phyloP scores from a whole-genome alignment of 2,797 vertebrate species.

The Thalassophryne amazonica region DNA sequence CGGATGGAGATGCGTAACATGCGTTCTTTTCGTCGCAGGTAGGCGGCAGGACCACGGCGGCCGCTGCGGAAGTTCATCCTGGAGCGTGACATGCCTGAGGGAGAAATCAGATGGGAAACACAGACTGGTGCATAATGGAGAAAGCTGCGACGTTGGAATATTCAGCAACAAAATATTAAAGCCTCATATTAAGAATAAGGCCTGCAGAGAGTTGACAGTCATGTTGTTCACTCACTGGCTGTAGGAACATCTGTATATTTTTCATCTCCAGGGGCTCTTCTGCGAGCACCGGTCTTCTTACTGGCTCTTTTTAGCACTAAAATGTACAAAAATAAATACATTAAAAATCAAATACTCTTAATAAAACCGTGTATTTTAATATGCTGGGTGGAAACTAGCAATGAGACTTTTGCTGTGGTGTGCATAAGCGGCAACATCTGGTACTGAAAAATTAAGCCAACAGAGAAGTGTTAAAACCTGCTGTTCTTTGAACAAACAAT shows the following conservation, averaged over 20 bases:
- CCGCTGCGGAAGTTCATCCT: constrained; percentile 91
- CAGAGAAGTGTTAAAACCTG: too few species aligned
- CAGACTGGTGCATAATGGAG: background rate
- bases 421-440: too few species aligned
- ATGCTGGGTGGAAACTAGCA: background rate
- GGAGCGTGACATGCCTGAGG: constrained; percentile 85
- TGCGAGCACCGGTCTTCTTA: constrained; percentile 89
- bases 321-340: too few species aligned
- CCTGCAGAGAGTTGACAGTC: background rate
- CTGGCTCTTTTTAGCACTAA: constrained; percentile 92
- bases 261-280: constrained; percentile 89
- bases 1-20: constrained; percentile 95
- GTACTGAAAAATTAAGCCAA: too few species aligned
- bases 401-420: constrained; percentile 16
- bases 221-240: constrained; percentile 80
- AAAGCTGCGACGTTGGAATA: too few species aligned
- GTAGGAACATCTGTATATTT: constrained; percentile 91
- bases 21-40: constrained; percentile 93
- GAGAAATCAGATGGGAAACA: background rate
- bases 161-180: too few species aligned
- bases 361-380: background rate
- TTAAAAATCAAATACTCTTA: too few species aligned
- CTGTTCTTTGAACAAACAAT: too few species aligned
- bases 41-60: constrained; percentile 90
- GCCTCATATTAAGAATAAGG: too few species aligned